These are phyloP conservation scores for Cinclus cinclus DNA, from an alignment of 2,113 vertebrate genomes.

Conservation along the genomic window DNA sequence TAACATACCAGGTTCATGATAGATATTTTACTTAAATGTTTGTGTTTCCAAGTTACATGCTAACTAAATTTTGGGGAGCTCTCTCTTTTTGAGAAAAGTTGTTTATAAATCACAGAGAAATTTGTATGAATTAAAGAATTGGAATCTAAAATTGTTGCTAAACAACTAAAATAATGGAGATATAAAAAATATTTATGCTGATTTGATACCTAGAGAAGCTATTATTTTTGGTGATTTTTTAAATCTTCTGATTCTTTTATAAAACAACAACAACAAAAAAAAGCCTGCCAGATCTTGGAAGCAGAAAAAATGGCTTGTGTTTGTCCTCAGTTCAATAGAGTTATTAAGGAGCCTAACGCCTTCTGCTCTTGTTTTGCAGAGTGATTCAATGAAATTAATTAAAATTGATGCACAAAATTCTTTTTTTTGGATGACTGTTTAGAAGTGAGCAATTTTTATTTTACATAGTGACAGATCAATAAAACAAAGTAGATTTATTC, in stretches of 20 bases:
- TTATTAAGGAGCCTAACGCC: neutral
- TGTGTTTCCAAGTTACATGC: neutral
- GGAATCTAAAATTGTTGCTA: neutral
- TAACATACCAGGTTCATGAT: neutral
- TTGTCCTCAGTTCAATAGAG: neutral
- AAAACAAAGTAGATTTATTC: neutral
- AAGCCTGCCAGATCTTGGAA: neutral
- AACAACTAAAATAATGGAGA: neutral
- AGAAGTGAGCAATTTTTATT: neutral
- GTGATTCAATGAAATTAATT: neutral
- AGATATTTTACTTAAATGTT: neutral
- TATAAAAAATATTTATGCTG: neutral
- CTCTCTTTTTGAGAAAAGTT: neutral
- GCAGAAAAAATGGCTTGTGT: accelerated
- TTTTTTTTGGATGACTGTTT: neutral
- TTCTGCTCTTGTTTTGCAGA: neutral
- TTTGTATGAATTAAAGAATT: neutral
- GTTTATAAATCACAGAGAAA: neutral
- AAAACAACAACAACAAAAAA: neutral
- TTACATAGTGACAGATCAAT: neutral
- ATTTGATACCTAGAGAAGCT: neutral
- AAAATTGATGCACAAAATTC: neutral
- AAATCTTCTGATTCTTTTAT: neutral
- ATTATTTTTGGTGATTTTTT: neutral
- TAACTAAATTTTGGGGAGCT: neutral